A percentile compares a stretch with the other conserved stretches of the same genome.
Evolutionary conservation across 1,140 invertebrate species (phyloP).

Genomic region (Coptotermes formosanus): DNA sequence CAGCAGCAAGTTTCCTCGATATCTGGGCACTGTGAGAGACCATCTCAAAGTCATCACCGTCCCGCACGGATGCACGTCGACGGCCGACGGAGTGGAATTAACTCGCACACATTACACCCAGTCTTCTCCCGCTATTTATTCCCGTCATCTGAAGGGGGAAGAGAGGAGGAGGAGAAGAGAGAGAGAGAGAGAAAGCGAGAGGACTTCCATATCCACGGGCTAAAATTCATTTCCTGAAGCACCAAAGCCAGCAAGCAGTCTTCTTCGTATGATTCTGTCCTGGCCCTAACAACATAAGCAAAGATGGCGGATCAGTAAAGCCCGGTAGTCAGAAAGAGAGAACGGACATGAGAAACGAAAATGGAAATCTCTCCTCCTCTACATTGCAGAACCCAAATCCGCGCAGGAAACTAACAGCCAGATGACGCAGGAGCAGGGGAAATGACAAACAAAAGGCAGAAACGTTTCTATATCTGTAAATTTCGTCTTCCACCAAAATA

Average conservation of each 20-base stretch:
- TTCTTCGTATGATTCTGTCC: slow-evolving; percentile 22
- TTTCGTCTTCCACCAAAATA: slow-evolving; percentile 22
- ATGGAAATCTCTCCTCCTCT: slow-evolving; percentile 29
- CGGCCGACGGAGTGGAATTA: neutral
- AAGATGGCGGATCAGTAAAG: slow-evolving; percentile 26
- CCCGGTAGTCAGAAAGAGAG: slow-evolving; percentile 17
- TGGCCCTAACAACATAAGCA: slow-evolving; percentile 25
- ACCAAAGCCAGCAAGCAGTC: slow-evolving; percentile 20
- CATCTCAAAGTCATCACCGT: neutral
- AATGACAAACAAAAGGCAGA: slow-evolving; percentile 26
- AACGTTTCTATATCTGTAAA: slow-evolving; percentile 27
- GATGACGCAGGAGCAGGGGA: slow-evolving; percentile 23
- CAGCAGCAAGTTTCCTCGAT: slow-evolving; percentile 7
- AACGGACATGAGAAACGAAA: slow-evolving; percentile 31
- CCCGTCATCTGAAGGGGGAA: slow-evolving; percentile 23
- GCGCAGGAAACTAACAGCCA: slow-evolving; percentile 28
- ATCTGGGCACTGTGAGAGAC: neutral
- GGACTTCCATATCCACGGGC: slow-evolving; percentile 13
- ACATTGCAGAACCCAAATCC: slow-evolving; percentile 22
- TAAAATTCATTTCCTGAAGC: slow-evolving; percentile 30
- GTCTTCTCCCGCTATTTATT: slow-evolving; percentile 28
- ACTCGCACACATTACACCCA: slow-evolving; percentile 6
- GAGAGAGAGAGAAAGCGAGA: neutral
- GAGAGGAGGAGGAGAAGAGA: no score
- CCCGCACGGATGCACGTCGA: neutral